Conservation (phyloP, 2,888 invertebrate genomes). For the Horisme vitalbata region DNA sequence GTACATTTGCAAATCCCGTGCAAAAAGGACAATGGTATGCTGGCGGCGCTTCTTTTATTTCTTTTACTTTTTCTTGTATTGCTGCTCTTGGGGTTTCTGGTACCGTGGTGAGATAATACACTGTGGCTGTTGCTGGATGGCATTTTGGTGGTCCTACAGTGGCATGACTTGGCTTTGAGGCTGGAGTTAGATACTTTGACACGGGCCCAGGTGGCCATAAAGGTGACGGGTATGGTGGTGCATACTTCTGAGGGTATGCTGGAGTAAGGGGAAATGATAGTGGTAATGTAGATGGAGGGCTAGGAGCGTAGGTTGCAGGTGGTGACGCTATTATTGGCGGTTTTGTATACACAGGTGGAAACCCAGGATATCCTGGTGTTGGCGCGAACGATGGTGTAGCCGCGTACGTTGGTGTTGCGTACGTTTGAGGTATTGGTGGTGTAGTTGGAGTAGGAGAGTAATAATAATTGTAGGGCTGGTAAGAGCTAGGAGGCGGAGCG, state of each 20-base stretch:
- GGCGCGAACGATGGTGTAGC: neutral
- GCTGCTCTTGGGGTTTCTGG: constrained; percentile 34
- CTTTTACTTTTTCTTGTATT: constrained; percentile 16
- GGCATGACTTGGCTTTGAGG: neutral
- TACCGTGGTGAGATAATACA: constrained; percentile 41
- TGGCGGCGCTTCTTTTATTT: constrained; percentile 8
- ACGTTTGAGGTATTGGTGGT: neutral
- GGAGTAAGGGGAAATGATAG: neutral
- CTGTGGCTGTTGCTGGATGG: constrained; percentile 38
- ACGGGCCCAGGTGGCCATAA: neutral
- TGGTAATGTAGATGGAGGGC: neutral
- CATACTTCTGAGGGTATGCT: neutral
- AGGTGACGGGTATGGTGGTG: constrained; percentile 1
- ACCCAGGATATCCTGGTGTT: no score
- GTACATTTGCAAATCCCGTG: constrained; percentile 28
- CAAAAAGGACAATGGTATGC: constrained; percentile 26
- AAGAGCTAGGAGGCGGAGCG: constrained; percentile 8
- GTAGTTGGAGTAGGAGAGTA: neutral
- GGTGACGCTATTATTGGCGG: neutral
- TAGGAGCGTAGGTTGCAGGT: neutral
- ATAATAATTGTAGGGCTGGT: constrained; percentile 18
- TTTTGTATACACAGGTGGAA: no score
- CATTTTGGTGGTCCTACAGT: constrained; percentile 31
- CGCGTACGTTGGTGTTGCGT: constrained; percentile 4
- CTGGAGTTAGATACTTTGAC: neutral